Conservation (phyloP, 2,888 invertebrate genomes). For the Eristalis pertinax region DNA sequence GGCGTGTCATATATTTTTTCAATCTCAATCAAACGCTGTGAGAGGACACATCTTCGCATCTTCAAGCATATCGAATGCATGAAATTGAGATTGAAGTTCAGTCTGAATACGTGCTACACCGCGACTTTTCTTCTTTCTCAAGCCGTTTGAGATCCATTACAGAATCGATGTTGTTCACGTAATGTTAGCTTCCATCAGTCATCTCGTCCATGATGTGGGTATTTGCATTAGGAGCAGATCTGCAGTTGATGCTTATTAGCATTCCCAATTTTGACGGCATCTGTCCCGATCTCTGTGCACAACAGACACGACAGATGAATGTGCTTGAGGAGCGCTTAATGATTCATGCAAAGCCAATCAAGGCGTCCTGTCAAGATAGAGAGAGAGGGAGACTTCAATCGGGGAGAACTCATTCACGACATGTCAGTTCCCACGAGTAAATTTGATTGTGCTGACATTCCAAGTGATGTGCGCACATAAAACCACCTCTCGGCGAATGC, state of each 20-base stretch:
- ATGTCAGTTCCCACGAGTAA: conserved; percentile 36
- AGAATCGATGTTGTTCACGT: too few species aligned
- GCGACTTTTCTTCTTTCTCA: too few species aligned
- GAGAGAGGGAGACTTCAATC: neutral
- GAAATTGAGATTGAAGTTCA: too few species aligned
- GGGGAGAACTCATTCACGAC: conserved; percentile 16
- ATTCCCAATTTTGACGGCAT: neutral
- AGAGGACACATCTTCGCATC: too few species aligned
- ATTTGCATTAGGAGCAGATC: too few species aligned
- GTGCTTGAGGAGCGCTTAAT: neutral
- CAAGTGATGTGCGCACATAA: conserved; percentile 3
- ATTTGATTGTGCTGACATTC: conserved; percentile 29
- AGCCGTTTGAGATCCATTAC: too few species aligned
- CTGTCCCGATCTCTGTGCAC: neutral
- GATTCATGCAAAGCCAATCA: neutral
- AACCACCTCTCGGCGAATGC: neutral
- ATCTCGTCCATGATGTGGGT: too few species aligned
- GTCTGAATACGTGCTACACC: too few species aligned
- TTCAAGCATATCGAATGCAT: too few species aligned
- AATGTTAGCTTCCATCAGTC: too few species aligned
- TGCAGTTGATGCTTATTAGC: neutral
- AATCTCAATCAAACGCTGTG: neutral
- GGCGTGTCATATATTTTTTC: neutral
- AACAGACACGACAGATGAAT: neutral
- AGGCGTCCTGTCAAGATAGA: neutral